Base-by-base conservation (phyloP, 2,113 vertebrate genomes). In the Lichenostomus cassidix region DNA sequence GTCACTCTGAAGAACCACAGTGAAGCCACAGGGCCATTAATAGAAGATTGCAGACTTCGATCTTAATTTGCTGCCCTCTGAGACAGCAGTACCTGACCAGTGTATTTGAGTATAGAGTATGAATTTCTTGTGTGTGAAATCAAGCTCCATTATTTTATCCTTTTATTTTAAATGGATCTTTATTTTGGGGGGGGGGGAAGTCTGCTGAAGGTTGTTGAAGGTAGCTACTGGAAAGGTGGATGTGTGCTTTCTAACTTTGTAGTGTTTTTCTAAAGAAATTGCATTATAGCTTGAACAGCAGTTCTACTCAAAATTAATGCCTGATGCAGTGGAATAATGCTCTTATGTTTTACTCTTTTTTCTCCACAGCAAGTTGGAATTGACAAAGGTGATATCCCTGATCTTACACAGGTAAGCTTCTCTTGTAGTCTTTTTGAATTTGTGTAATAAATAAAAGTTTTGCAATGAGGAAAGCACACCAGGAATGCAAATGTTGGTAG, bases 321-420 rank as follows among this genome's bases (percentile, higher is more conserved):
- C 47, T 83, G 24, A 46, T 87, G 58, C 15, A 53, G 28, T 46
- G 29, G 24, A 81, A 69, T 83, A 58, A 46, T 3, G 5, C 20
- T n/a, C 33, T 93, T 70, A 74, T 33, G 10, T 96, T 53, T 92
- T 83, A 28, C 27, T 93, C 83, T 87, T 97, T 94, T 95, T 80
- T 90, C 96, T 96, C 94, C 84, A 94, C 98, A 99, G 99, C 99
- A 99, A 99, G 98, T 99, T 96, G 99, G 99, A 96, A 99, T 99
- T 96, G 99, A 99, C 97, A 99, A 99, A 98, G 99, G 99, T 12
- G 99, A 99, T 96, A 99, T 99, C 89, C 99, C 99, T 49, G 99
- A 99, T 96, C 99, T 99, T 75, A 99, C 99, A 35, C 99, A 99
- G 98, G 99, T 99, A 98, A 97, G 98, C 97, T 81, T 56, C 58